A percentile compares a stretch with the other conserved stretches of the same genome.
Evolutionary conservation across 2,113 vertebrate species (phyloP).

Genomic region (Clinocottus analis): DNA sequence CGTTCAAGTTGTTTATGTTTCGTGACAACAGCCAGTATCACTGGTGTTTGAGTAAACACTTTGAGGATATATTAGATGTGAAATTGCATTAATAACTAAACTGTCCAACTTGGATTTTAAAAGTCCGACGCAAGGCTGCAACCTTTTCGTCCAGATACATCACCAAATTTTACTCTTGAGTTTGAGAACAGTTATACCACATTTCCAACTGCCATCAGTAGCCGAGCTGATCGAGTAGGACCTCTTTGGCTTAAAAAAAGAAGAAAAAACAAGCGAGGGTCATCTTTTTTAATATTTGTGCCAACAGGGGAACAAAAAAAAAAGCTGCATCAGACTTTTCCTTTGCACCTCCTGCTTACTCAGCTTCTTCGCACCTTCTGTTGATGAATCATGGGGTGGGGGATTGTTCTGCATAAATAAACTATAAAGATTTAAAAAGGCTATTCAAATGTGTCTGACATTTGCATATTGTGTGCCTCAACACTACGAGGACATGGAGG

Average conservation of each 20-base stretch:
- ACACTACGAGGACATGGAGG: not conserved
- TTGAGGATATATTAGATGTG: no score
- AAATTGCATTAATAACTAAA: no score
- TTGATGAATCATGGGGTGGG: slow-evolving; percentile 42
- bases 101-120: not conserved
- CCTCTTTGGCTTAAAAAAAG: slow-evolving; percentile 9
- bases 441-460: slow-evolving; percentile 34
- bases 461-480: slow-evolving; percentile 16
- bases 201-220: not conserved
- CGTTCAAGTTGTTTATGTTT: no score
- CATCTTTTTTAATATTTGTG: slow-evolving; percentile 28
- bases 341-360: slow-evolving; percentile 47
- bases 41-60: no score
- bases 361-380: slow-evolving; percentile 45
- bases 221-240: not conserved
- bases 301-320: slow-evolving; percentile 20
- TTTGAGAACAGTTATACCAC: not conserved
- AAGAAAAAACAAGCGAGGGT: not conserved
- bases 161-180: not conserved
- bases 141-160: not conserved
- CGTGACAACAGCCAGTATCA: no score
- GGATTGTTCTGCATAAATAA: slow-evolving; percentile 56
- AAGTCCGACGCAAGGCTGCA: not conserved
- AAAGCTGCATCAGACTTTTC: slow-evolving; percentile 36
- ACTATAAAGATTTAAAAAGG: slow-evolving; percentile 56